A percentile compares a stretch with the other conserved stretches of the same genome.
Conservation (phyloP, 64 coral and sea anemone genomes). For the Montipora cactus region DNA sequence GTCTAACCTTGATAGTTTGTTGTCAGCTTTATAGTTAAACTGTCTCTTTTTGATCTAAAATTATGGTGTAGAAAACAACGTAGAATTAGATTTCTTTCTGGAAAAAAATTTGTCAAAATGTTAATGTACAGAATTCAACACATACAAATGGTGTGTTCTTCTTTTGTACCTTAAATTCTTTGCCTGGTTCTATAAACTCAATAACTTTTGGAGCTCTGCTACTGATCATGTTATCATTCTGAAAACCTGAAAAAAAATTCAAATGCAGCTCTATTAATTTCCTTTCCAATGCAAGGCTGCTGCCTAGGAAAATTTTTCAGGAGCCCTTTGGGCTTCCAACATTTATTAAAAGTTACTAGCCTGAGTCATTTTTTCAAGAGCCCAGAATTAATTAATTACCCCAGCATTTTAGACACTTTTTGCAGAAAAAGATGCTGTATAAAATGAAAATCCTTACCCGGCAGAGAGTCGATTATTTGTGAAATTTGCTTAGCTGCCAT, state of each 20-base stretch:
- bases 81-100: too few relatives aligned
- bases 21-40: neutral
- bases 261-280: neutral
- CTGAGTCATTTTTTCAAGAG: too few relatives aligned
- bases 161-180: constrained; percentile 18
- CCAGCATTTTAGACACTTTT: too few relatives aligned
- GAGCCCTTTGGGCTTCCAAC: too few relatives aligned
- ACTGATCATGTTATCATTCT: neutral
- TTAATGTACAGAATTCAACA: neutral
- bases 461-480: too few relatives aligned
- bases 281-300: too few relatives aligned
- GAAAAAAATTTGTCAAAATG: neutral
- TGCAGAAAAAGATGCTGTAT: too few relatives aligned
- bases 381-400: too few relatives aligned
- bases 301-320: too few relatives aligned
- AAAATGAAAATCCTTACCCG: too few relatives aligned
- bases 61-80: neutral
- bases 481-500: too few relatives aligned
- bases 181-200: constrained; percentile 89
- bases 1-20: constrained; percentile 19
- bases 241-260: constrained; percentile 5
- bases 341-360: too few relatives aligned
- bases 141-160: neutral
- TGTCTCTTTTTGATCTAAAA: constrained; percentile 43
- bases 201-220: constrained; percentile 71